A percentile compares a stretch with the other conserved stretches of the same genome.
Evolutionary conservation across 2,888 invertebrate species (phyloP).

Genomic region (Galeopsomyia nigrocyanea): DNA sequence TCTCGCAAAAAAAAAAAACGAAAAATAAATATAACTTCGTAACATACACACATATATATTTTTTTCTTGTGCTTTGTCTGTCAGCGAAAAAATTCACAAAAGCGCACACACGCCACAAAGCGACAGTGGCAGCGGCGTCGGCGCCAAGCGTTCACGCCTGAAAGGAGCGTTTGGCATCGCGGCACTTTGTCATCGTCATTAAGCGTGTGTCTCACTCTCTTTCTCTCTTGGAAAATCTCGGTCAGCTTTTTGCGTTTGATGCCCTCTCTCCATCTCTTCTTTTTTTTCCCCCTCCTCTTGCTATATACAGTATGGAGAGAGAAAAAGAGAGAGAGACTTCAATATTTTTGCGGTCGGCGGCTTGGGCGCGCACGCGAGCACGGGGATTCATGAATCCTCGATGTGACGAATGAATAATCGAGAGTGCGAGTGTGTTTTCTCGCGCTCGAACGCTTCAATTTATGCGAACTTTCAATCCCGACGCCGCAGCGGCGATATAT

Average conservation of each 20-base stretch:
- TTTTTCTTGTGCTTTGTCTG: no score
- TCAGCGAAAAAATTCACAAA: no score
- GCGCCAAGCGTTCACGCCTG: background rate
- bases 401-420: slow-evolving; percentile 49
- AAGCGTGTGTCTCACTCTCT: background rate
- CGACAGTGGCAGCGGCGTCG: no score
- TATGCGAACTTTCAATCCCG: slow-evolving; percentile 41
- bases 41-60: no score
- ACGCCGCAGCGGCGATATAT: background rate
- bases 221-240: slow-evolving; percentile 29
- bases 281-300: no score
- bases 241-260: slow-evolving; percentile 9
- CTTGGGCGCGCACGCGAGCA: background rate
- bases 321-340: slow-evolving; percentile 8
- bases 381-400: slow-evolving; percentile 41
- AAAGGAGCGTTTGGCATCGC: background rate
- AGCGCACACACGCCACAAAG: no score
- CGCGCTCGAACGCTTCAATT: slow-evolving; percentile 18
- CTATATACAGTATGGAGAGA: no score
- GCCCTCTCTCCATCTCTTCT: background rate
- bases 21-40: no score
- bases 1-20: no score
- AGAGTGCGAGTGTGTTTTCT: slow-evolving; percentile 20
- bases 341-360: slow-evolving; percentile 41
- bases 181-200: slow-evolving; percentile 26